These are phyloP conservation scores for Myopa tessellatipennis DNA, from an alignment of 2,888 invertebrate species.

Conservation along the genomic window DNA sequence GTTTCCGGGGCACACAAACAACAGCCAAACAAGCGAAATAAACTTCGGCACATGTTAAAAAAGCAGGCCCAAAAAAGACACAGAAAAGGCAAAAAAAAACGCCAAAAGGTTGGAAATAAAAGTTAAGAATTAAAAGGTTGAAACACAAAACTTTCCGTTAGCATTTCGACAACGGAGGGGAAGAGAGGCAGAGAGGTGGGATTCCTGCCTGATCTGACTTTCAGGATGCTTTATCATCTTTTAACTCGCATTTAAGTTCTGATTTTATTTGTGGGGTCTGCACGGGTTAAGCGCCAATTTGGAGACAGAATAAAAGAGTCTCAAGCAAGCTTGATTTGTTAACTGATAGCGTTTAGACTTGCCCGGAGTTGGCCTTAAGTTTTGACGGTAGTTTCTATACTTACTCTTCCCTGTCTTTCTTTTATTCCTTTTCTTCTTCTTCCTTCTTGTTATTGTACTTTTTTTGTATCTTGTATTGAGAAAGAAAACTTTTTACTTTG, in stretches of 20 bases:
- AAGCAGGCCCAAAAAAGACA: background rate
- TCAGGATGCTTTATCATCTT: slow-evolving; percentile 36
- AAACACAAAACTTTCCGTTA: background rate
- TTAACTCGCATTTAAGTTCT: slow-evolving; percentile 38
- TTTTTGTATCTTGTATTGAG: no score
- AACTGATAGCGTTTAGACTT: background rate
- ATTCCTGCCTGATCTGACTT: slow-evolving; percentile 9
- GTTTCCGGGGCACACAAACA: slow-evolving; percentile 2
- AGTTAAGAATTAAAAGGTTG: background rate
- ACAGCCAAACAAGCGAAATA: background rate
- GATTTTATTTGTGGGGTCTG: slow-evolving; percentile 16
- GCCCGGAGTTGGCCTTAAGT: background rate
- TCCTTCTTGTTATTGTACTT: no score
- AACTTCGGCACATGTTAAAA: background rate
- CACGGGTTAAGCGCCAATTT: slow-evolving; percentile 15
- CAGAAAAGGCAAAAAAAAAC: background rate
- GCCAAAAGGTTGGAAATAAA: background rate
- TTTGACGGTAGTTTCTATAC: background rate
- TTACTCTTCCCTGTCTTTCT: background rate
- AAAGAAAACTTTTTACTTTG: background rate
- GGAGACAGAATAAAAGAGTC: background rate
- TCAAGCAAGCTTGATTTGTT: background rate
- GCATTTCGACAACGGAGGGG: background rate
- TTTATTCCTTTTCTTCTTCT: no score
- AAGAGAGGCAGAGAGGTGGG: background rate